Conservation (phyloP, 2,888 invertebrate genomes). For the Calliopum simillimum region DNA sequence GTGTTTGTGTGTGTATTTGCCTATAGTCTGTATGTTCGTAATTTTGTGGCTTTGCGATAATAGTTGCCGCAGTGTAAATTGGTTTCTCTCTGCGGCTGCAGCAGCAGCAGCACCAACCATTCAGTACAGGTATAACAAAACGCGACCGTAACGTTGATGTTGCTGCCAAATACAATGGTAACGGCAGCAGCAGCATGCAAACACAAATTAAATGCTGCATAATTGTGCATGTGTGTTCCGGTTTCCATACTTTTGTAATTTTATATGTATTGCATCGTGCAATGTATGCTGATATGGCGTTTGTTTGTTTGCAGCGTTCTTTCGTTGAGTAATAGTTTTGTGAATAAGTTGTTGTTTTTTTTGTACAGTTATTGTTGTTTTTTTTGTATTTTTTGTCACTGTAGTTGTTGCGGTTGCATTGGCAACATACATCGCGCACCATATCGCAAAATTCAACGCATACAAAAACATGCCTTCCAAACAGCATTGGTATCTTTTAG, state of each 20-base stretch:
- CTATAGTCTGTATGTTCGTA: no score
- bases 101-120: no score
- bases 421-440: background rate
- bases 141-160: background rate
- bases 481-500: no score
- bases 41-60: slow-evolving; percentile 30
- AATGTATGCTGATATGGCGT: slow-evolving; percentile 1
- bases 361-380: background rate
- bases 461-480: background rate
- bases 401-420: slow-evolving; percentile 11
- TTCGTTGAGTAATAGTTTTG: slow-evolving; percentile 33
- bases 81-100: slow-evolving; percentile 8
- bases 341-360: slow-evolving; percentile 29
- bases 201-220: slow-evolving; percentile 32
- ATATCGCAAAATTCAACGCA: background rate
- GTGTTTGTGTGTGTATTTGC: no score
- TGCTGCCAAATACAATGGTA: slow-evolving; percentile 1
- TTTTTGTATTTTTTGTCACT: background rate
- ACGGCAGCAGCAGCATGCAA: background rate
- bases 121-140: background rate
- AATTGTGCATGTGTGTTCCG: slow-evolving; percentile 25
- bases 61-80: slow-evolving; percentile 35
- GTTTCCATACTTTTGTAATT: background rate
- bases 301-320: slow-evolving; percentile 25
- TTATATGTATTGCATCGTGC: background rate